phyloP scores from a whole-genome alignment of 2,888 invertebrate species.

The Ochropleura leucogaster region DNA sequence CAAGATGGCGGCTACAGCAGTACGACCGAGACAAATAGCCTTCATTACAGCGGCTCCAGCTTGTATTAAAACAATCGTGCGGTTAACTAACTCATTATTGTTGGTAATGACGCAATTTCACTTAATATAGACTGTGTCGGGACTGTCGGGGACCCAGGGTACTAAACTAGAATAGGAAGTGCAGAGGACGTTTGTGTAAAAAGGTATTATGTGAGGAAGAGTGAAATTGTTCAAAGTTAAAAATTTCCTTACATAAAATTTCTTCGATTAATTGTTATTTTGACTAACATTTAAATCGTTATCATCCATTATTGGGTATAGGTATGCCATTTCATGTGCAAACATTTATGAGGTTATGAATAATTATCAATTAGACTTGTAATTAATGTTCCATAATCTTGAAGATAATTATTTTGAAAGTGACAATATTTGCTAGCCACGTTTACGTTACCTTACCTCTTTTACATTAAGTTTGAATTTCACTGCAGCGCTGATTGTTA shows the following conservation, averaged over 20 bases:
- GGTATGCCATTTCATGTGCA: too few relatives aligned
- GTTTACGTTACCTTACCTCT: too few relatives aligned
- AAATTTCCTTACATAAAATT: too few relatives aligned
- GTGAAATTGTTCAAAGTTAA: background rate
- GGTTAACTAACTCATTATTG: constrained; percentile 76
- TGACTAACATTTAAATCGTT: too few relatives aligned
- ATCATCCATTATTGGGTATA: too few relatives aligned
- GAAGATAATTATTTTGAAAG: background rate
- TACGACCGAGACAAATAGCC: constrained; percentile 66
- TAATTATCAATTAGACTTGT: background rate
- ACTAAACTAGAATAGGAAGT: background rate
- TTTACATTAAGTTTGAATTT: too few relatives aligned
- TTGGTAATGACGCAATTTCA: constrained; percentile 74
- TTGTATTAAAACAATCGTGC: constrained; percentile 74
- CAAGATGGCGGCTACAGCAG: constrained; percentile 59
- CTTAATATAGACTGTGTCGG: constrained; percentile 68
- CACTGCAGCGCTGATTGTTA: too few relatives aligned
- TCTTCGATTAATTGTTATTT: too few relatives aligned
- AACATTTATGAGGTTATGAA: too few relatives aligned
- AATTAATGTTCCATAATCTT: background rate
- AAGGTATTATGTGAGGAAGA: background rate
- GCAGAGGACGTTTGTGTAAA: background rate
- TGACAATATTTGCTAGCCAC: background rate
- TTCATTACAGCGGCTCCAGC: constrained; percentile 64
- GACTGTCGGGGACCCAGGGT: constrained; percentile 20